Conservation (phyloP, 2,797 vertebrate species). For the Spea hammondii region DNA sequence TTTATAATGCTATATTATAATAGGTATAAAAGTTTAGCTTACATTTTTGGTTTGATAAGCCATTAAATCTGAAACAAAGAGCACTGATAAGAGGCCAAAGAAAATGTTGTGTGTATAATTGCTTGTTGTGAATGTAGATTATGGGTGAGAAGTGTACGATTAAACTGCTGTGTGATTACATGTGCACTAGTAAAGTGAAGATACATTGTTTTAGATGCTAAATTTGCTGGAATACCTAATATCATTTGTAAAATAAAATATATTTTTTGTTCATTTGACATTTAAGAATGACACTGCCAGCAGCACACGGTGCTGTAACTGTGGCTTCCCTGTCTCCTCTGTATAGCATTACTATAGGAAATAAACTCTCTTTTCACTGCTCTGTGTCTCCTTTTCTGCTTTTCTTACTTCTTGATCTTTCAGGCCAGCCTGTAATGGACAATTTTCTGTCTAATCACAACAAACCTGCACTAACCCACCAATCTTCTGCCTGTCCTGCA, state of each 20-base stretch:
- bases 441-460: not conserved
- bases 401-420: slow-evolving; percentile 15
- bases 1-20: too few species aligned
- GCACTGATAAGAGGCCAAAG: slow-evolving; percentile 61
- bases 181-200: slow-evolving; percentile 60
- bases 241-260: slow-evolving; percentile 80
- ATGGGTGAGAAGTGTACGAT: slow-evolving; percentile 64
- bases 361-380: slow-evolving; percentile 86
- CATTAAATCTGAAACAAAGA: not conserved
- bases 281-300: slow-evolving; percentile 76
- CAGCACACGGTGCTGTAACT: slow-evolving; percentile 73
- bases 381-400: slow-evolving; percentile 69
- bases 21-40: not conserved
- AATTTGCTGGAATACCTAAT: slow-evolving; percentile 74
- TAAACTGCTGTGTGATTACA: slow-evolving; percentile 67
- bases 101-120: slow-evolving; percentile 78
- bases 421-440: not conserved
- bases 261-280: slow-evolving; percentile 72
- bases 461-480: slow-evolving; percentile 28
- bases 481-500: slow-evolving; percentile 17
- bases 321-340: slow-evolving; percentile 77
- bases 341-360: slow-evolving; percentile 80
- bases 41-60: not conserved
- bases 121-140: slow-evolving; percentile 71
- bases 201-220: slow-evolving; percentile 36